phyloP scores from a whole-genome alignment of 2,113 vertebrate species.

The Bagarius yarrelli region DNA sequence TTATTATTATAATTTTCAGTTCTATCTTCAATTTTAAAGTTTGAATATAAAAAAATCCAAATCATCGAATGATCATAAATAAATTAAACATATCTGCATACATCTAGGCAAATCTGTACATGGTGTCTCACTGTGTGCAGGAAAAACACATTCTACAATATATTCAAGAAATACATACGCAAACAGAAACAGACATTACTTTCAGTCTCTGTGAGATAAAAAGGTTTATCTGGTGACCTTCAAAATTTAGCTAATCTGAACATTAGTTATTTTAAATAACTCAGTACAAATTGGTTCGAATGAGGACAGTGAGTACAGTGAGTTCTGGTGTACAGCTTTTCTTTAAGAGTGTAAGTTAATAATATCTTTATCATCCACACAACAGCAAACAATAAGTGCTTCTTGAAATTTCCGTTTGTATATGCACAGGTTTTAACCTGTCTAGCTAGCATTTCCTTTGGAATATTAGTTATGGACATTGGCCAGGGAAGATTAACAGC shows the following conservation, averaged over 20 bases:
- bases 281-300: slow-evolving; percentile 35
- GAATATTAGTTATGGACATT: slow-evolving; percentile 1
- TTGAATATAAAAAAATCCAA: slow-evolving; percentile 12
- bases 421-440: background rate
- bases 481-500: background rate
- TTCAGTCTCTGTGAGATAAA: slow-evolving; percentile 37
- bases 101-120: slow-evolving; percentile 48
- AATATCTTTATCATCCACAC: slow-evolving; percentile 4
- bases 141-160: slow-evolving; percentile 55
- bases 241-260: background rate
- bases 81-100: slow-evolving; percentile 39
- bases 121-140: slow-evolving; percentile 46
- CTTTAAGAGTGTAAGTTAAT: background rate
- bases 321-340: background rate
- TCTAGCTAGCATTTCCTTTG: slow-evolving; percentile 9
- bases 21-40: slow-evolving; percentile 37
- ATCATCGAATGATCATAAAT: slow-evolving; percentile 19
- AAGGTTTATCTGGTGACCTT: slow-evolving; percentile 14
- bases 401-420: background rate
- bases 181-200: slow-evolving; percentile 54
- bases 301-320: slow-evolving; percentile 10
- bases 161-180: slow-evolving; percentile 56
- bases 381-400: slow-evolving; percentile 12
- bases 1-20: slow-evolving; percentile 8
- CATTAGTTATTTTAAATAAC: background rate